Conservation (phyloP, 2,888 invertebrate species). For the Cremastobaeus sp. region DNA sequence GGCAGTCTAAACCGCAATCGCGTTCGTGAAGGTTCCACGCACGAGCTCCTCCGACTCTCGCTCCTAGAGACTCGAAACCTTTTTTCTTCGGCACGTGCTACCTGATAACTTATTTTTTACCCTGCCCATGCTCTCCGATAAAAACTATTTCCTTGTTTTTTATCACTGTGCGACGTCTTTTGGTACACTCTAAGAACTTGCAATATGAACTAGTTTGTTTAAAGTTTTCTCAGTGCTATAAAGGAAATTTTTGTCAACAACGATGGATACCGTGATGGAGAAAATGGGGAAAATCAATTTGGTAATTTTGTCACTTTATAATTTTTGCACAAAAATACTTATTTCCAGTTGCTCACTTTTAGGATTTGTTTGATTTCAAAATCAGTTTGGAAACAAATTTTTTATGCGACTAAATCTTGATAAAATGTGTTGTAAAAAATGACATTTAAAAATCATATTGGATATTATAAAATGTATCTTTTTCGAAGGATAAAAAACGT, state of each 20-base stretch:
- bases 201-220: no score
- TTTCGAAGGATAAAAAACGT: no score
- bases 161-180: no score
- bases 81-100: constrained; percentile 38
- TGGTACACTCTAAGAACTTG: no score
- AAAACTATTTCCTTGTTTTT: neutral
- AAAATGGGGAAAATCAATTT: constrained; percentile 77
- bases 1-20: constrained; percentile 75
- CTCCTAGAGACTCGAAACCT: constrained; percentile 16
- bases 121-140: neutral
- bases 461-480: no score
- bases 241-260: neutral
- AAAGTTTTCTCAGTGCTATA: neutral
- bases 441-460: no score
- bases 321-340: constrained; percentile 14
- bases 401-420: no score
- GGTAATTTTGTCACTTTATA: constrained; percentile 66
- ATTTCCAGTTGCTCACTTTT: neutral
- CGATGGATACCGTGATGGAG: constrained; percentile 75
- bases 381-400: no score
- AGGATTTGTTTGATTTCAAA: neutral
- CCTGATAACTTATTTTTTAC: neutral
- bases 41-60: constrained; percentile 45
- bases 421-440: no score
- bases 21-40: constrained; percentile 70